A percentile compares a stretch with the other conserved stretches of the same genome.
phyloP scores from a whole-genome alignment of 2,113 vertebrate species.

The Pelodiscus sinensis region DNA sequence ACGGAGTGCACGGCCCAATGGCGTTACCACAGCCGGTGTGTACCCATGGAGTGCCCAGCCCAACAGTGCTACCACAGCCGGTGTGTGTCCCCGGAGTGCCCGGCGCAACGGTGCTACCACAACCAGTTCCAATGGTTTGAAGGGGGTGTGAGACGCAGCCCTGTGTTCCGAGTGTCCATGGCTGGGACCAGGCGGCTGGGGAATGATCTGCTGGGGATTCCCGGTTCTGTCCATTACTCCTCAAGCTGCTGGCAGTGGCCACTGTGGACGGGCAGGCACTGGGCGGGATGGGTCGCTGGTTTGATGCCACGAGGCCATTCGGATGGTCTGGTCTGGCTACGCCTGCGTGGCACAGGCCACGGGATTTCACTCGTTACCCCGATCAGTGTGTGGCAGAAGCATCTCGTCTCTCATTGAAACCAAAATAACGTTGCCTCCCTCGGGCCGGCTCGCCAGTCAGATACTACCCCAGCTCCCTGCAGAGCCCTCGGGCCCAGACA shows the following conservation, averaged over 20 bases:
- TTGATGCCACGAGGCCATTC: neutral
- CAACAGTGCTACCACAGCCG: too few relatives aligned
- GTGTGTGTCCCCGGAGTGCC: too few relatives aligned
- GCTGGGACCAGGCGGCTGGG: neutral
- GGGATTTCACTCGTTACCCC: neutral
- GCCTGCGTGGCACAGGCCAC: neutral
- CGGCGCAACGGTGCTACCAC: too few relatives aligned
- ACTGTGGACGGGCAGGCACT: neutral
- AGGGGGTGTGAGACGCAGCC: too few relatives aligned
- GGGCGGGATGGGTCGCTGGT: neutral
- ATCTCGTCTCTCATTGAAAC: neutral
- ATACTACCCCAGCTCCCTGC: neutral
- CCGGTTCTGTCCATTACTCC: neutral
- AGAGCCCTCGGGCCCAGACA: neutral
- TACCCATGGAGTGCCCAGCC: too few relatives aligned
- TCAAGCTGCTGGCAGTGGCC: neutral
- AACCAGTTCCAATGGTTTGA: too few relatives aligned
- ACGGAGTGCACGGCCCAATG: neutral
- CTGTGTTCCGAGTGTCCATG: neutral
- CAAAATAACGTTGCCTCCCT: neutral
- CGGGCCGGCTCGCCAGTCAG: neutral
- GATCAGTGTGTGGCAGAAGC: neutral
- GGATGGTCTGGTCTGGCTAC: neutral
- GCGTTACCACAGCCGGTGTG: too few relatives aligned
- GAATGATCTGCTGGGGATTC: neutral